phyloP scores from a whole-genome alignment of 2,113 vertebrate species.

The Chloropsis hardwickii region DNA sequence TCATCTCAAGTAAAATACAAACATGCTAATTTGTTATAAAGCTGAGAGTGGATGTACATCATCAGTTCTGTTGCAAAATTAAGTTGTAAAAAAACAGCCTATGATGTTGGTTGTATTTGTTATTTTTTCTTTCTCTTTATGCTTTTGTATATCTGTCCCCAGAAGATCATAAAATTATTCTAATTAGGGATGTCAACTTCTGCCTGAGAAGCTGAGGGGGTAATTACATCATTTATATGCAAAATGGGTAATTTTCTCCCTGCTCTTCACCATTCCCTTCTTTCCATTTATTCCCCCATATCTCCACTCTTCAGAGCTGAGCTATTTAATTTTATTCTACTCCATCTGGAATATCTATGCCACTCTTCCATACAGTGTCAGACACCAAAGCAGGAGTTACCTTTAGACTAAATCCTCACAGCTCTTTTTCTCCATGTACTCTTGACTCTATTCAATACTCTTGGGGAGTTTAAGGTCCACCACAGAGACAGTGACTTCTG shows the following conservation, averaged over 20 bases:
- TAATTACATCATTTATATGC: constrained; percentile 78
- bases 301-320: constrained; percentile 54
- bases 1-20: constrained; percentile 15
- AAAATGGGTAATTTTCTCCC: constrained; percentile 67
- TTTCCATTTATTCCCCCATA: constrained; percentile 49
- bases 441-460: background rate
- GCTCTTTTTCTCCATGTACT: background rate
- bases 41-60: constrained; percentile 18
- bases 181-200: constrained; percentile 73
- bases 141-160: constrained; percentile 56
- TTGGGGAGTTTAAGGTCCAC: background rate
- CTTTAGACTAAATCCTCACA: background rate
- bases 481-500: background rate
- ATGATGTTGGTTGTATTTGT: constrained; percentile 31
- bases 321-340: constrained; percentile 59
- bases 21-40: constrained; percentile 51
- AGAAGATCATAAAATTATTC: constrained; percentile 71
- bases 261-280: constrained; percentile 50
- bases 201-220: constrained; percentile 65
- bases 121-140: constrained; percentile 49
- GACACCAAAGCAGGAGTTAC: background rate
- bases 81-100: constrained; percentile 40
- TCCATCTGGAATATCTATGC: constrained; percentile 34
- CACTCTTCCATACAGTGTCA: constrained; percentile 1
- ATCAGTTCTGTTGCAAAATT: constrained; percentile 29